These are phyloP conservation scores for Callipepla californica DNA, from an alignment of 2,113 vertebrate species.

Conservation along the genomic window DNA sequence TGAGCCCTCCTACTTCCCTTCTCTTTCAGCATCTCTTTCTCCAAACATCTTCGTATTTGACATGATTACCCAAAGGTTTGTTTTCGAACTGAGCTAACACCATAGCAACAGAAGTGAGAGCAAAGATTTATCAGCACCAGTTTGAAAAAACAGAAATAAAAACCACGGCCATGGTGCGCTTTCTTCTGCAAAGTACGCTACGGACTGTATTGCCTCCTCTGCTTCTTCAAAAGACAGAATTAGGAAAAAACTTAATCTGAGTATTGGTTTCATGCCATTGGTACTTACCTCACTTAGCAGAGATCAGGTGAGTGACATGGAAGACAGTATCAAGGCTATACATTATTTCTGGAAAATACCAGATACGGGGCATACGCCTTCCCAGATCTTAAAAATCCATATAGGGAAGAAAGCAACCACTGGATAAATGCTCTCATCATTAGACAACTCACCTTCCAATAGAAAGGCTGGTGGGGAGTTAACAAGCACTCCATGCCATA, in stretches of 20 bases:
- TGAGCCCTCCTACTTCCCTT: constrained; percentile 49
- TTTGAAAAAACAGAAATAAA: not conserved
- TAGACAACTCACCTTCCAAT: not conserved
- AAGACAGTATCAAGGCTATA: not conserved
- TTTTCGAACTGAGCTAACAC: constrained; percentile 44
- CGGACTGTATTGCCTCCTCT: not conserved
- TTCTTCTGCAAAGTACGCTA: not conserved
- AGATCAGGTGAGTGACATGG: not conserved
- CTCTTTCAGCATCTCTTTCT: constrained; percentile 46
- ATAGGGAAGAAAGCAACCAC: not conserved
- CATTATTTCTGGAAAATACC: not conserved
- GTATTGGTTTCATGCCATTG: not conserved
- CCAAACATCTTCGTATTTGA: constrained; percentile 36
- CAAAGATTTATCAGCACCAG: constrained; percentile 26
- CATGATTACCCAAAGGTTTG: constrained; percentile 55
- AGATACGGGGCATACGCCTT: not conserved
- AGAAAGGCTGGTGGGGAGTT: not conserved
- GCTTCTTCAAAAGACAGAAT: not conserved
- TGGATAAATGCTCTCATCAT: not conserved
- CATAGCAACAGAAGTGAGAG: constrained; percentile 55
- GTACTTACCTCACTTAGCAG: not conserved
- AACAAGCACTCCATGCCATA: not conserved
- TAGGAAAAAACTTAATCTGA: not conserved
- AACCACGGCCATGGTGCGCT: not conserved
- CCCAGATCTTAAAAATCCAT: not conserved